Evolutionary conservation across 2,113 vertebrate genomes (phyloP).

Genomic region (Prunella fulvescens): DNA sequence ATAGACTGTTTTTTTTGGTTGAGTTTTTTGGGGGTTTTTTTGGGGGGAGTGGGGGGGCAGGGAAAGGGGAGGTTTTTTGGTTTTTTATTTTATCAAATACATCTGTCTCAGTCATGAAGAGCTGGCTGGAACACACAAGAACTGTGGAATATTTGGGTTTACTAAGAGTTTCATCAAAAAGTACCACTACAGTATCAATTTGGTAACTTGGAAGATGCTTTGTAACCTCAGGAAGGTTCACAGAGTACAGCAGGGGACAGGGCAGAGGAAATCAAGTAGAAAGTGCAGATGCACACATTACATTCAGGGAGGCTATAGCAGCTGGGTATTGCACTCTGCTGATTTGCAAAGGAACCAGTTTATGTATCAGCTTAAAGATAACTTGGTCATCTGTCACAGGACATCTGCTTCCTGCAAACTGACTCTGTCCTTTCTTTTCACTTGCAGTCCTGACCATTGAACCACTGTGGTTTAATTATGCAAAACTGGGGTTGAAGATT

Average conservation of each 20-base stretch:
- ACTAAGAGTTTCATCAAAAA: neutral
- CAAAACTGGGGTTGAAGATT: neutral
- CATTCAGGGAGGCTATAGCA: neutral
- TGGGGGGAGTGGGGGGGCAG: rapidly evolving
- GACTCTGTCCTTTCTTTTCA: neutral
- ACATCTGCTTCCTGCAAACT: neutral
- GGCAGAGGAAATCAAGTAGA: neutral
- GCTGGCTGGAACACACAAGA: neutral
- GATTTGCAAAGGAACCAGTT: neutral
- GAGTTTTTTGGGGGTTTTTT: neutral
- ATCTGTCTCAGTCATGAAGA: neutral
- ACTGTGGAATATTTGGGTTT: neutral
- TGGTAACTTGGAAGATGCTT: neutral
- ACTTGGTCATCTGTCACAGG: neutral
- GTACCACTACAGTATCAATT: neutral
- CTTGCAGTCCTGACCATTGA: neutral
- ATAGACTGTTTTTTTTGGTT: neutral
- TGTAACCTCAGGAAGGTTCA: neutral
- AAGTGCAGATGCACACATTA: neutral
- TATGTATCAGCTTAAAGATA: neutral
- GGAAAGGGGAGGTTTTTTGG: neutral
- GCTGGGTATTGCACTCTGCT: neutral
- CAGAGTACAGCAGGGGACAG: neutral
- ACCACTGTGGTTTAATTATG: neutral
- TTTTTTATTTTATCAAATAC: neutral